phyloP scores from a whole-genome alignment of 2,113 vertebrate species.

The Anseranas semipalmata region DNA sequence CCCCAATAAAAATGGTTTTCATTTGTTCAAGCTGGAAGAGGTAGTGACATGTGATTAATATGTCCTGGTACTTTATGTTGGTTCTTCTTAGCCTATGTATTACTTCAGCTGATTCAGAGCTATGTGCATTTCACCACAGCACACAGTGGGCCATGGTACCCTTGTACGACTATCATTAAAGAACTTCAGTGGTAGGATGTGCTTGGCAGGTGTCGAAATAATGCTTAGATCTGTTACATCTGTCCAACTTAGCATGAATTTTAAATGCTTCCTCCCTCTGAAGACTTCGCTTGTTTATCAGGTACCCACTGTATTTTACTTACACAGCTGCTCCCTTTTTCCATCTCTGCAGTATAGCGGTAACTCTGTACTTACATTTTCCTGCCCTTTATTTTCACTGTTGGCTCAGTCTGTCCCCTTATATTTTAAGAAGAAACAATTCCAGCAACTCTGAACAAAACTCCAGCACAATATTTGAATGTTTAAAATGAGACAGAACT shows the following conservation, averaged over 20 bases:
- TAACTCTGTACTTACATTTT: background rate
- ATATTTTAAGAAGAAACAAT: background rate
- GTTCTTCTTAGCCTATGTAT: background rate
- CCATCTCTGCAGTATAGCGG: background rate
- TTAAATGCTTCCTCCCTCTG: background rate
- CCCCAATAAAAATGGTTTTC: background rate
- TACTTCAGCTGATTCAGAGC: background rate
- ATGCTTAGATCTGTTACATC: background rate
- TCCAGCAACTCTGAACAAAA: background rate
- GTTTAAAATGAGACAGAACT: background rate
- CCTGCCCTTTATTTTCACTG: background rate
- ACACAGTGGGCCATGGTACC: rapidly evolving
- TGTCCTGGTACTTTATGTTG: background rate
- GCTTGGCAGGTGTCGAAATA: background rate
- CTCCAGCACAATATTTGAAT: background rate
- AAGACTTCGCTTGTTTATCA: background rate
- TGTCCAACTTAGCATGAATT: background rate
- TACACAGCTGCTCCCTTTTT: background rate
- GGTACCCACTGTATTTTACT: background rate
- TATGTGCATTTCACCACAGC: background rate
- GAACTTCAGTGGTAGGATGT: background rate
- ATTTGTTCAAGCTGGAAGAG: background rate
- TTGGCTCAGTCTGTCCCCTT: background rate
- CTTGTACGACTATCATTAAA: background rate
- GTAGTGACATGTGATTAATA: background rate